Conservation (phyloP, 2,888 invertebrate genomes). For the Pseudolycoriella hygida region DNA sequence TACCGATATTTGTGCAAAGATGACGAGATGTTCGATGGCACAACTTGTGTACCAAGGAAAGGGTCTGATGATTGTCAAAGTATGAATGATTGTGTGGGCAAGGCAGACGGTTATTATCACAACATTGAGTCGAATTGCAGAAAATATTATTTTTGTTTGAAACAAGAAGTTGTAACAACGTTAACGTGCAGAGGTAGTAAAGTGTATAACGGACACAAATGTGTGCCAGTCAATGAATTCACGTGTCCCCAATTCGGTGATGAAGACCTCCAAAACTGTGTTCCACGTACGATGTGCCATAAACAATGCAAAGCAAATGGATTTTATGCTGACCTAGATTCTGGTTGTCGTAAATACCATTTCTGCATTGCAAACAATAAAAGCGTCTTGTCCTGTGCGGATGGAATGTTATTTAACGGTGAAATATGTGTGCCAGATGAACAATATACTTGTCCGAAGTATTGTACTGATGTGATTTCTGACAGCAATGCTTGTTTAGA, state of each 20-base stretch:
- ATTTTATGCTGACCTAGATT: conserved; percentile 33
- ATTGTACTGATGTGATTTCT: conserved; percentile 11
- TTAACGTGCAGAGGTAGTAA: conserved; percentile 37
- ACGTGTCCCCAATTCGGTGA: conserved; percentile 22
- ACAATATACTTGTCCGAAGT: conserved; percentile 16
- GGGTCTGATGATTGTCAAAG: conserved; percentile 11
- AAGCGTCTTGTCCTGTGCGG: conserved; percentile 32
- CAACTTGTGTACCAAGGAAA: conserved; percentile 26
- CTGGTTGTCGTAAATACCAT: conserved; percentile 34
- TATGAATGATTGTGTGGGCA: conserved; percentile 28
- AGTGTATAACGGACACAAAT: conserved; percentile 39
- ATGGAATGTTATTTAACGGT: conserved; percentile 35
- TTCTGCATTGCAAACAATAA: conserved; percentile 37
- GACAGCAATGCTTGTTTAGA: too few species aligned
- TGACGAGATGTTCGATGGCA: conserved; percentile 35
- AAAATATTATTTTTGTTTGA: conserved; percentile 40
- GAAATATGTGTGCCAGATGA: conserved; percentile 34
- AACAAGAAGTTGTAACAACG: conserved; percentile 35
- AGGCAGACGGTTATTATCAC: conserved; percentile 37
- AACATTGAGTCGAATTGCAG: conserved; percentile 36
- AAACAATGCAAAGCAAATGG: conserved; percentile 21
- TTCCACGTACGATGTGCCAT: conserved; percentile 16
- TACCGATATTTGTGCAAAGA: conserved; percentile 38
- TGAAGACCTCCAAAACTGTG: conserved; percentile 14
- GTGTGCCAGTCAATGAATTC: conserved; percentile 30